Conservation (phyloP, 2,797 vertebrate species). For the Sorex maritimensis region DNA sequence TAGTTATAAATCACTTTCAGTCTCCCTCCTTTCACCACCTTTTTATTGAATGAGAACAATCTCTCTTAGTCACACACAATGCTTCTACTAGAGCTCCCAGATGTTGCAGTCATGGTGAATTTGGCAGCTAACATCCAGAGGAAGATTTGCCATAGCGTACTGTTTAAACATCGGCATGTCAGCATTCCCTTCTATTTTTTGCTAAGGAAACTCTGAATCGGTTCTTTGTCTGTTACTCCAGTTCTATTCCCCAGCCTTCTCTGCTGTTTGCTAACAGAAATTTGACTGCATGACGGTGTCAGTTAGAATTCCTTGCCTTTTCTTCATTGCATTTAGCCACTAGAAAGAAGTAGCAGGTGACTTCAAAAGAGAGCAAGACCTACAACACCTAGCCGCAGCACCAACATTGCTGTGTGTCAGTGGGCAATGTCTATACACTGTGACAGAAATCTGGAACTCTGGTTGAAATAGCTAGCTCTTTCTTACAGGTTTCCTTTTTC, state of each 20-base stretch:
- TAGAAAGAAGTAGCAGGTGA: neutral
- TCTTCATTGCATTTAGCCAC: neutral
- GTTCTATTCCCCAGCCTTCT: neutral
- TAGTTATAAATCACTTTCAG: slow-evolving; percentile 66
- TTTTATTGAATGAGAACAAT: neutral
- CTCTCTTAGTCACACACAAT: neutral
- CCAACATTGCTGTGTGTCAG: neutral
- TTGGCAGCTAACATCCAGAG: neutral
- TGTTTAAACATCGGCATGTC: neutral
- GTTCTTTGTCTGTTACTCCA: neutral
- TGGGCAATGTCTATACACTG: neutral
- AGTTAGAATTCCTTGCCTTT: neutral
- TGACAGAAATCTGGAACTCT: neutral
- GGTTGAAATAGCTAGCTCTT: neutral
- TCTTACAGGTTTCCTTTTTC: neutral
- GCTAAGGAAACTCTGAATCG: neutral
- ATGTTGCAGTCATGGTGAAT: neutral
- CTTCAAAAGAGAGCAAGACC: neutral
- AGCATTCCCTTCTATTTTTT: neutral
- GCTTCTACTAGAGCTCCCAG: neutral
- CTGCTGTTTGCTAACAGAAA: neutral
- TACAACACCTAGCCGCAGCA: accelerated
- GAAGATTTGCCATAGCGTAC: neutral
- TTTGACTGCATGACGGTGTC: neutral
- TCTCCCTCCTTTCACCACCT: neutral